phyloP scores from a whole-genome alignment of 2,888 invertebrate species.

The Philopedon plagiatum region DNA sequence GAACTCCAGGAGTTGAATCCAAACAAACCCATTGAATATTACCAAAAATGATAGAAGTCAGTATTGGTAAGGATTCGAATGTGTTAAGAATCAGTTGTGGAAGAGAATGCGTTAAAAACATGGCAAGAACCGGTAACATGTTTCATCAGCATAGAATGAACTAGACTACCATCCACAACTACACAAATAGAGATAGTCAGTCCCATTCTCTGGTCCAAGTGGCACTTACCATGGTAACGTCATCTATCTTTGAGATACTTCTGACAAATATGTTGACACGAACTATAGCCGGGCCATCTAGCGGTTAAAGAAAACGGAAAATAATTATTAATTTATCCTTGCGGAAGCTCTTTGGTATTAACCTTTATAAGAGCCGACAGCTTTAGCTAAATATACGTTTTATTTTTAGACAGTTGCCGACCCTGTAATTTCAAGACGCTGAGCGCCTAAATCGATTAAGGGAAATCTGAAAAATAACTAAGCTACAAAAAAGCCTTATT shows the following conservation, averaged over 20 bases:
- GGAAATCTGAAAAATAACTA: neutral
- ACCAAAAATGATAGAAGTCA: constrained; percentile 32
- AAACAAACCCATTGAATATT: neutral
- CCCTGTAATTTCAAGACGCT: neutral
- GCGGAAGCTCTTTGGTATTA: constrained; percentile 37
- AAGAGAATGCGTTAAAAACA: constrained; percentile 44
- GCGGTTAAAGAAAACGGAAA: constrained; percentile 66
- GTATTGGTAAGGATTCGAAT: constrained; percentile 20
- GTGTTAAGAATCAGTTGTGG: constrained; percentile 50
- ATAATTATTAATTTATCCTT: constrained; percentile 38
- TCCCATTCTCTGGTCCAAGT: constrained; percentile 62
- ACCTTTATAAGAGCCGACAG: neutral
- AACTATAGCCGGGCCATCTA: constrained; percentile 95
- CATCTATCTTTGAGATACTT: constrained; percentile 99
- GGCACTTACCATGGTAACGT: constrained; percentile 98
- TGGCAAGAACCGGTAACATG: constrained; percentile 46
- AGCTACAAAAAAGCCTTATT: constrained; percentile 5
- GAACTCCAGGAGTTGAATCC: neutral
- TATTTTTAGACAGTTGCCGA: neutral
- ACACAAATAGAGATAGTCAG: constrained; percentile 63
- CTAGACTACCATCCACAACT: constrained; percentile 64
- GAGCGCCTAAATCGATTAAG: neutral
- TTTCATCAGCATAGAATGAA: constrained; percentile 55
- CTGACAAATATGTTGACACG: constrained; percentile 98
- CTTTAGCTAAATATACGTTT: neutral